phyloP scores from a whole-genome alignment of 2,888 invertebrate species.

The Aplocera efformata region DNA sequence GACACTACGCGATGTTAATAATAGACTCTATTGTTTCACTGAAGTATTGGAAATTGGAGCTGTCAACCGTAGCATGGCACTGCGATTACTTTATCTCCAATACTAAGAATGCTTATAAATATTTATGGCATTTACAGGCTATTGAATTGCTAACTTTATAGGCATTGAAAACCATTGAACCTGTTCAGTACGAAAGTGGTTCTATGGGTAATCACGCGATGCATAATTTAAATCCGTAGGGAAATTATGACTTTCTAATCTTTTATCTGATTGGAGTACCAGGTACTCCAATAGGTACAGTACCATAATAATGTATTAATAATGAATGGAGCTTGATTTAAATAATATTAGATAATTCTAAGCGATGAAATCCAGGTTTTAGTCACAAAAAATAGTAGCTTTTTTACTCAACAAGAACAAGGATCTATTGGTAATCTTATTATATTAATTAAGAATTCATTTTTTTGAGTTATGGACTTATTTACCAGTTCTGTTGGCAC shows the following conservation, averaged over 20 bases:
- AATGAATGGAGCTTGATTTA: too few relatives aligned
- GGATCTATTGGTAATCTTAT: too few relatives aligned
- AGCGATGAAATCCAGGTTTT: too few relatives aligned
- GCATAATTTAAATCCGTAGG: slow-evolving; percentile 6
- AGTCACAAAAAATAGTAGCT: too few relatives aligned
- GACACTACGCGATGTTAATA: slow-evolving; percentile 30
- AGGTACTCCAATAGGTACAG: too few relatives aligned
- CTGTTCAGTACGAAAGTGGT: slow-evolving; percentile 7
- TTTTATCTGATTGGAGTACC: not conserved
- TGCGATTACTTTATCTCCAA: slow-evolving; percentile 11
- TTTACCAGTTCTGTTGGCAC: too few relatives aligned
- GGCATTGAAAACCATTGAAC: slow-evolving; percentile 6
- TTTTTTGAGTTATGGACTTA: too few relatives aligned
- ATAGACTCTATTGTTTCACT: slow-evolving; percentile 30
- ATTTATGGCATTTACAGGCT: slow-evolving; percentile 8
- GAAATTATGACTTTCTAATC: slow-evolving; percentile 11
- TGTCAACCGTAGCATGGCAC: slow-evolving; percentile 21
- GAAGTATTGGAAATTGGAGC: slow-evolving; percentile 21
- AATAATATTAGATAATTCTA: too few relatives aligned
- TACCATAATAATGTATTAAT: too few relatives aligned
- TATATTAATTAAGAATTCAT: too few relatives aligned
- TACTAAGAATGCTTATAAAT: slow-evolving; percentile 11
- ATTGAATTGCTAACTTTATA: slow-evolving; percentile 1
- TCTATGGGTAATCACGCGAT: slow-evolving; percentile 9
- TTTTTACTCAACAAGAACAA: too few relatives aligned